Evolutionary conservation across 2,797 vertebrate genomes (phyloP).

Genomic region (Podarcis siculus): DNA sequence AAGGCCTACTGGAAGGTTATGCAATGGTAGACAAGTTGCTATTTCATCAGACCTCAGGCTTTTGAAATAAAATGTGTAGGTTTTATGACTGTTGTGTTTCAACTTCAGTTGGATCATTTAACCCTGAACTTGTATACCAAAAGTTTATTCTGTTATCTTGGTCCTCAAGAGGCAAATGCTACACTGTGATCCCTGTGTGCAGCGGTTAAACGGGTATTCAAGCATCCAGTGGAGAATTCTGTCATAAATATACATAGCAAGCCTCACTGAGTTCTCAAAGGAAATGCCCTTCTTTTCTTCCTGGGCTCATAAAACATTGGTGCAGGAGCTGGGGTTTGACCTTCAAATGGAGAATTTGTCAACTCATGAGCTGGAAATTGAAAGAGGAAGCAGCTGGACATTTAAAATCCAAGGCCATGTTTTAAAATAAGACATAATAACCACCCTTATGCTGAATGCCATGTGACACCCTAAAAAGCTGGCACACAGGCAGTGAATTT

Average conservation of each 20-base stretch:
- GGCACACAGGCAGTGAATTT: neutral
- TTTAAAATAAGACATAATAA: constrained; percentile 48
- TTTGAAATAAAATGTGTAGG: neutral
- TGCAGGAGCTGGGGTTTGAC: neutral
- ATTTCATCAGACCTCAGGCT: neutral
- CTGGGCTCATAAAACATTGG: neutral
- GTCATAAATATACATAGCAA: neutral
- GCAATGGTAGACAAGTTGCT: too few species aligned
- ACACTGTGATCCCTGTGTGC: neutral
- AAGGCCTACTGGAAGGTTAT: neutral
- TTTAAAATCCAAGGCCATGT: constrained; percentile 47
- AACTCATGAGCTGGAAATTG: neutral
- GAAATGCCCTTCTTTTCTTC: neutral
- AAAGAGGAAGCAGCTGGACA: neutral
- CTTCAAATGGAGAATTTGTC: neutral
- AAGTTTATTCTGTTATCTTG: neutral
- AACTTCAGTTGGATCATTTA: neutral
- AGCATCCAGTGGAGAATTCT: neutral
- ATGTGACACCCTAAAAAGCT: neutral
- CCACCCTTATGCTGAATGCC: neutral
- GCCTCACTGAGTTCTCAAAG: neutral
- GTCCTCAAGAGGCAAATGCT: too few species aligned
- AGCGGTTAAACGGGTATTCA: neutral
- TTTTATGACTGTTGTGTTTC: neutral
- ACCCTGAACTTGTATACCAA: neutral